Percentiles rank a stretch among this genome's conserved stretches.
Evolutionary conservation across 2,113 vertebrate species (phyloP).

Genomic region (Callipepla californica): DNA sequence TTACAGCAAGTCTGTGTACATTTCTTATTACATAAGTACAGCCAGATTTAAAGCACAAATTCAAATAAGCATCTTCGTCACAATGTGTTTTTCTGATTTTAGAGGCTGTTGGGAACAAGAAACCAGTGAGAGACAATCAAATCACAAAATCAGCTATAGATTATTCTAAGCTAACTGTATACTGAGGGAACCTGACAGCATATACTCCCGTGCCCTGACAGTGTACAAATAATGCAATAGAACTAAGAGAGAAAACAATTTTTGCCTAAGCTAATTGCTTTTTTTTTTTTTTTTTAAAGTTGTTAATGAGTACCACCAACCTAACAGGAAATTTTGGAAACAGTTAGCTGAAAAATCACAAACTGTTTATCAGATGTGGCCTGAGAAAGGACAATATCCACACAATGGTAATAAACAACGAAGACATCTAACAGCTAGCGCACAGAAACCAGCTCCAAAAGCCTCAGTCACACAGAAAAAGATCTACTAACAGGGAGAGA

Average conservation of each 20-base stretch:
- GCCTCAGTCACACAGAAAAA: neutral
- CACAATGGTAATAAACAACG: neutral
- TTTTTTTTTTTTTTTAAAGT: neutral
- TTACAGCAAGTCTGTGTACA: neutral
- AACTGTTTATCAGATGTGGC: neutral
- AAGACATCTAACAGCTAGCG: neutral
- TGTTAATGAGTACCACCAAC: rapidly evolving
- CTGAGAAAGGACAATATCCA: neutral
- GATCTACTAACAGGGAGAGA: neutral
- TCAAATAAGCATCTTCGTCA: neutral
- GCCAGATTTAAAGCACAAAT: neutral
- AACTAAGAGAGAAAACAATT: neutral
- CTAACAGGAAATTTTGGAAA: neutral
- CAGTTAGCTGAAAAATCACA: neutral
- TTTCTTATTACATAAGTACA: neutral
- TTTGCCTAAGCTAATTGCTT: neutral
- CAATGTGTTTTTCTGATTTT: neutral
- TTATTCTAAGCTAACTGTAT: neutral
- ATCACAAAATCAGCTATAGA: neutral
- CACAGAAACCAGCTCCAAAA: neutral
- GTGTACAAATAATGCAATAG: rapidly evolving
- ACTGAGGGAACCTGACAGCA: neutral
- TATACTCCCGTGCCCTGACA: neutral
- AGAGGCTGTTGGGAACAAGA: neutral
- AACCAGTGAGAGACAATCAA: neutral